A percentile compares a stretch with the other conserved stretches of the same genome.
Evolutionary conservation across 2,797 vertebrate genomes (phyloP).

Genomic region (Takifugu rubripes): DNA sequence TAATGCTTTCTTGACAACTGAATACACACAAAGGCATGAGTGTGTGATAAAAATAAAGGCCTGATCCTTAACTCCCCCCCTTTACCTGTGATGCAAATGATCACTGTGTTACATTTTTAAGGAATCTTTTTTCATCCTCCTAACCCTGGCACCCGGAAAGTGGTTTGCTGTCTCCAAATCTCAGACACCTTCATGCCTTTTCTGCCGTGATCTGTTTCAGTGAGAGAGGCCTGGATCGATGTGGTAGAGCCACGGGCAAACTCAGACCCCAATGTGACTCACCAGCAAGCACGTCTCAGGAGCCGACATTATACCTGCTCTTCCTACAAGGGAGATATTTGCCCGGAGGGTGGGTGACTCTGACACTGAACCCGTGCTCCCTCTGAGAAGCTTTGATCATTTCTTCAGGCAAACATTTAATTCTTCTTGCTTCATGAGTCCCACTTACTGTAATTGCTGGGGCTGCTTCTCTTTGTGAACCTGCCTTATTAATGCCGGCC

Average conservation of each 20-base stretch:
- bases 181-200: constrained; percentile 25
- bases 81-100: constrained; percentile 18
- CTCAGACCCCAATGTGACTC: constrained; percentile 42
- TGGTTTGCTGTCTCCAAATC: constrained; percentile 12
- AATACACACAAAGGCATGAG: constrained; percentile 1
- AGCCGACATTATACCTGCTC: constrained; percentile 52
- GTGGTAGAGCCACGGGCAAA: constrained; percentile 27
- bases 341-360: constrained; percentile 71
- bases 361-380: constrained; percentile 32
- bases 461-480: background rate
- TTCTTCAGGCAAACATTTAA: constrained; percentile 11
- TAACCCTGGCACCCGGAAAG: constrained; percentile 10
- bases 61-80: background rate
- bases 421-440: constrained; percentile 20
- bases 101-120: constrained; percentile 15
- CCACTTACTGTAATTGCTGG: constrained; percentile 19
- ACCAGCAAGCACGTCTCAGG: constrained; percentile 35
- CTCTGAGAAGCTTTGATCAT: constrained; percentile 31
- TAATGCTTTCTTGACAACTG: constrained; percentile 4
- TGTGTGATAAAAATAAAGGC: constrained; percentile 25
- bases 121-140: constrained; percentile 3
- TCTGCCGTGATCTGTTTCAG: constrained; percentile 47
- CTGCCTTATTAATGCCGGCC: too few species aligned
- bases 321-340: constrained; percentile 74
- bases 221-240: constrained; percentile 39